Percentiles rank a stretch among this genome's conserved stretches.
phyloP scores from a whole-genome alignment of 1,140 invertebrate species.

The Monochamus saltuarius region DNA sequence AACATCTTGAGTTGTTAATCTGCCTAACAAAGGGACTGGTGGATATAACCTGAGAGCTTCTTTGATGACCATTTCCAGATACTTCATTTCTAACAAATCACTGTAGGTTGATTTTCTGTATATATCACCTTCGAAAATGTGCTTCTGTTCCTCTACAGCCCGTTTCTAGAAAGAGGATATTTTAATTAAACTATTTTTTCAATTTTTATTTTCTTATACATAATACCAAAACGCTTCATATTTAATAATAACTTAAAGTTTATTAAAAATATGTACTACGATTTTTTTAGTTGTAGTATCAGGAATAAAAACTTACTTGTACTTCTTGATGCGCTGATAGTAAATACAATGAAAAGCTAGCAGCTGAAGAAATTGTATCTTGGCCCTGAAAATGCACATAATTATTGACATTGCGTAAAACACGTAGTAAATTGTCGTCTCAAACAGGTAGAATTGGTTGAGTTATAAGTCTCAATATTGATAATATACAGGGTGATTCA shows the following conservation, averaged over 20 bases:
- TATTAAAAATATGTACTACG: too few relatives aligned
- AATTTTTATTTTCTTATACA: neutral
- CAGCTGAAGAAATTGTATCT: conserved; percentile 66
- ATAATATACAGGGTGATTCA: too few relatives aligned
- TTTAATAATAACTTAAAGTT: too few relatives aligned
- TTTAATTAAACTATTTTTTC: too few relatives aligned
- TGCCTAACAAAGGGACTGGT: conserved; percentile 60
- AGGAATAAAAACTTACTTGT: conserved; percentile 51
- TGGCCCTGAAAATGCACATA: conserved; percentile 63
- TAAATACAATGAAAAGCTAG: conserved; percentile 60
- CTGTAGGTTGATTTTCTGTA: conserved; percentile 53
- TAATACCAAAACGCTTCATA: too few relatives aligned
- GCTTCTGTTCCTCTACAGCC: conserved; percentile 60
- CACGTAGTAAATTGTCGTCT: too few relatives aligned
- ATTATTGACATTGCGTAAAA: too few relatives aligned
- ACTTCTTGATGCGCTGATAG: conserved; percentile 59
- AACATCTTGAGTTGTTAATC: conserved; percentile 49
- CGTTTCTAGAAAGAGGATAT: conserved; percentile 57
- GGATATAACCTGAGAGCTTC: conserved; percentile 66
- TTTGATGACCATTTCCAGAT: conserved; percentile 63
- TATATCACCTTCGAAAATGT: conserved; percentile 56
- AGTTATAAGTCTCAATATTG: too few relatives aligned
- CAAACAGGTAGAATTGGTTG: too few relatives aligned
- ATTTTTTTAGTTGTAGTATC: too few relatives aligned
- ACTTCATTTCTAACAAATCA: conserved; percentile 60